phyloP scores from a whole-genome alignment of 2,888 invertebrate genomes.

The Cheilosia soror region DNA sequence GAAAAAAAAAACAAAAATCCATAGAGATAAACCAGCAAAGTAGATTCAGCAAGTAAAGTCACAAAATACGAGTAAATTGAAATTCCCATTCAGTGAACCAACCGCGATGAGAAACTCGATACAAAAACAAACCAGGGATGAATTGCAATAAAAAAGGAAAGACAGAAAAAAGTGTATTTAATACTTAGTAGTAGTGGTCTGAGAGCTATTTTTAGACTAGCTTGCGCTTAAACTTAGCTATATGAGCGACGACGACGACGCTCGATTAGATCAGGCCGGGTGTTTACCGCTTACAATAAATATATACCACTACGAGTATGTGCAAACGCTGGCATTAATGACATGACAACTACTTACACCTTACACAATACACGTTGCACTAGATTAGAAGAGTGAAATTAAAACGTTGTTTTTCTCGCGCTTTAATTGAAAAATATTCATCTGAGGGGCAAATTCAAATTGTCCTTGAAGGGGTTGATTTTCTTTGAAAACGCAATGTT shows the following conservation, averaged over 20 bases:
- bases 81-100: constrained; percentile 21
- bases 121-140: constrained; percentile 50
- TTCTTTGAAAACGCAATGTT: not conserved
- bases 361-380: not conserved
- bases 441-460: not conserved
- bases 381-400: no score
- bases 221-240: constrained; percentile 23
- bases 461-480: constrained; percentile 12
- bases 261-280: constrained; percentile 42
- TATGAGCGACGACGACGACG: constrained; percentile 16
- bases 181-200: constrained; percentile 30
- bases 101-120: constrained; percentile 42
- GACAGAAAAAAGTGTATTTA: constrained; percentile 1
- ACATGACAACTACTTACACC: constrained; percentile 1
- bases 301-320: no score
- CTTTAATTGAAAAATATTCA: constrained; percentile 23
- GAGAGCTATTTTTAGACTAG: constrained; percentile 65
- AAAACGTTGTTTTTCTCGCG: constrained; percentile 23
- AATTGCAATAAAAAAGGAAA: constrained; percentile 15
- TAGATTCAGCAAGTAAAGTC: constrained; percentile 42
- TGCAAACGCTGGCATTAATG: constrained; percentile 16
- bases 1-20: not conserved
- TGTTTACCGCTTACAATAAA: not conserved
- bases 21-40: constrained; percentile 21
- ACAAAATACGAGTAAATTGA: not conserved